Conservation (phyloP, 2,797 vertebrate species). For the Otolemur crassicaudatus region DNA sequence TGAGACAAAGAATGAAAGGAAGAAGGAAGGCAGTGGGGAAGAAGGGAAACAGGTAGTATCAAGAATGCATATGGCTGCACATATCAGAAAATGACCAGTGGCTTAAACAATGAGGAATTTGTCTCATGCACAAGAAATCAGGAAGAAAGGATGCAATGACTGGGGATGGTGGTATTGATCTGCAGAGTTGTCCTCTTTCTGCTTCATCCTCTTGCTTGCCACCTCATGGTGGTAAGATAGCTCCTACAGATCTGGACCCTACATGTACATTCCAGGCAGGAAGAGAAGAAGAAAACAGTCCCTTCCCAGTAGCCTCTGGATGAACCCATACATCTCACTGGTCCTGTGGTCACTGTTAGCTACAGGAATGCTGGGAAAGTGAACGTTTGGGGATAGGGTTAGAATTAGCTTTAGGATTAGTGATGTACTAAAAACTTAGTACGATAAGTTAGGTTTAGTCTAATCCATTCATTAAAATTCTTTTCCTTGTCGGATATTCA, state of each 20-base stretch:
- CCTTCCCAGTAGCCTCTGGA: not conserved
- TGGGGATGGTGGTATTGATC: not conserved
- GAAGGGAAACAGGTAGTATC: not conserved
- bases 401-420: not conserved
- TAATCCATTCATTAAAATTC: constrained; percentile 6
- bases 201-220: not conserved
- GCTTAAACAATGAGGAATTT: not conserved
- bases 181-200: not conserved
- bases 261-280: not conserved
- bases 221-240: not conserved
- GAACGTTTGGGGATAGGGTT: not conserved
- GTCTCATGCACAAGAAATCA: not conserved
- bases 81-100: not conserved
- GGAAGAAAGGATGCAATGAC: not conserved
- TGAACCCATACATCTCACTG: not conserved
- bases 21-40: not conserved
- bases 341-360: not conserved
- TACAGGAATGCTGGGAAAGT: not conserved
- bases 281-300: not conserved
- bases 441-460: not conserved
- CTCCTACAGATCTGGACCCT: not conserved
- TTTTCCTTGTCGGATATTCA: constrained; percentile 17
- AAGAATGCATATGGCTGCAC: not conserved
- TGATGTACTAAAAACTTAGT: not conserved
- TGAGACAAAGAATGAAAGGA: not conserved